A percentile compares a stretch with the other conserved stretches of the same genome.
Conservation (phyloP, 1,140 invertebrate genomes). For the Pararge aegeria region DNA sequence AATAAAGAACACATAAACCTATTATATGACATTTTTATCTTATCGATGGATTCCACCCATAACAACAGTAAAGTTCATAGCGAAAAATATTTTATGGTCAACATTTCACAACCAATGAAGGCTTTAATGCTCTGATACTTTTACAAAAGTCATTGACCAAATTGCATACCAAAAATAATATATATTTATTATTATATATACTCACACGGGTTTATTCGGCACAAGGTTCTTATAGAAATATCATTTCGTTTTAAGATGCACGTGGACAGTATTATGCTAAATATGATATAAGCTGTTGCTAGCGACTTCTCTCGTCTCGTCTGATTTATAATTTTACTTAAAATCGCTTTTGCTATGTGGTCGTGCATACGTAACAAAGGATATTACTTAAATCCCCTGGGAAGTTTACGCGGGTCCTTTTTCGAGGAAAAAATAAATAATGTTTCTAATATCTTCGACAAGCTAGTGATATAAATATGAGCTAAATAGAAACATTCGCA, state of each 20-base stretch:
- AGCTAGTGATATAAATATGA: too few relatives aligned
- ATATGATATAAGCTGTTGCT: too few relatives aligned
- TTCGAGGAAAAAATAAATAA: too few relatives aligned
- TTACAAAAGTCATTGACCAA: constrained; percentile 48
- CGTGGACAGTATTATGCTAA: not conserved
- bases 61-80: not conserved
- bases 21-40: not conserved
- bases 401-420: too few relatives aligned
- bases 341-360: too few relatives aligned
- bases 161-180: constrained; percentile 40
- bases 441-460: too few relatives aligned
- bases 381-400: too few relatives aligned
- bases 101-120: constrained; percentile 36
- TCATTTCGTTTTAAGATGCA: constrained; percentile 10
- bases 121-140: constrained; percentile 42
- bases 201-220: constrained; percentile 31
- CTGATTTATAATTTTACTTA: too few relatives aligned
- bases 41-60: not conserved
- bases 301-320: too few relatives aligned
- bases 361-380: too few relatives aligned
- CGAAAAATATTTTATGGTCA: constrained; percentile 31
- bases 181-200: constrained; percentile 27
- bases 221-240: constrained; percentile 33
- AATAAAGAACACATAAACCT: not conserved
- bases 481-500: too few relatives aligned